Evolutionary conservation across 2,113 vertebrate species (phyloP).

Genomic region (Ptyas mucosa): DNA sequence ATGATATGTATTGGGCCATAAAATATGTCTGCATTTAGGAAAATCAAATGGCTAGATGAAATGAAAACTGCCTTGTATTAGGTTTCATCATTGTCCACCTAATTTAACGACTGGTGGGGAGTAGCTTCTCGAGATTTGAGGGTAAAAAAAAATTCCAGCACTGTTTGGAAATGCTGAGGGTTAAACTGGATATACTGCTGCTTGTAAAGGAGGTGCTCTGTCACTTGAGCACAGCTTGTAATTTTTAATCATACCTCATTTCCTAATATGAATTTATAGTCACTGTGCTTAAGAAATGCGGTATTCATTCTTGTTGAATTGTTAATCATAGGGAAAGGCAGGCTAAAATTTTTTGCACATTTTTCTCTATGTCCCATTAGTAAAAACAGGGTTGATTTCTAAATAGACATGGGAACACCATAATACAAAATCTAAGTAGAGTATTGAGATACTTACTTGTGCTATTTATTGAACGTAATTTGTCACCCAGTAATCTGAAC

Average conservation of each 20-base stretch:
- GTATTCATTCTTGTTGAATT: conserved; percentile 31
- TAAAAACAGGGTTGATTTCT: not conserved
- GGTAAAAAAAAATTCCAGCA: not conserved
- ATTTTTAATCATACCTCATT: conserved; percentile 29
- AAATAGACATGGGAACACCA: not conserved
- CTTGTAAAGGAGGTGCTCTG: not conserved
- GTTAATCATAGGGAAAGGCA: conserved; percentile 53
- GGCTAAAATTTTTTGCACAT: not conserved
- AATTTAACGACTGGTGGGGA: not conserved
- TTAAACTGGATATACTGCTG: not conserved
- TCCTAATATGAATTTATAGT: conserved; percentile 42
- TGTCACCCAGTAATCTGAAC: not conserved
- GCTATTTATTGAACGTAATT: not conserved
- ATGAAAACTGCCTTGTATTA: not conserved
- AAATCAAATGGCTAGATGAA: conserved; percentile 42
- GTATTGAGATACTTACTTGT: conserved; percentile 5
- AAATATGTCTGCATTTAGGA: conserved; percentile 22
- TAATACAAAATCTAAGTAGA: conserved; percentile 33
- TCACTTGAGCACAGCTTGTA: not conserved
- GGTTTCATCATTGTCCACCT: not conserved
- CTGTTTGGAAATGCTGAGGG: not conserved
- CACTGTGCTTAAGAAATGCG: conserved; percentile 47
- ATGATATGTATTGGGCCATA: not conserved
- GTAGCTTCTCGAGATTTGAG: not conserved
- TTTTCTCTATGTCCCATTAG: not conserved